Conservation (phyloP, 1,140 invertebrate genomes). For the Bilobella aurantiaca region DNA sequence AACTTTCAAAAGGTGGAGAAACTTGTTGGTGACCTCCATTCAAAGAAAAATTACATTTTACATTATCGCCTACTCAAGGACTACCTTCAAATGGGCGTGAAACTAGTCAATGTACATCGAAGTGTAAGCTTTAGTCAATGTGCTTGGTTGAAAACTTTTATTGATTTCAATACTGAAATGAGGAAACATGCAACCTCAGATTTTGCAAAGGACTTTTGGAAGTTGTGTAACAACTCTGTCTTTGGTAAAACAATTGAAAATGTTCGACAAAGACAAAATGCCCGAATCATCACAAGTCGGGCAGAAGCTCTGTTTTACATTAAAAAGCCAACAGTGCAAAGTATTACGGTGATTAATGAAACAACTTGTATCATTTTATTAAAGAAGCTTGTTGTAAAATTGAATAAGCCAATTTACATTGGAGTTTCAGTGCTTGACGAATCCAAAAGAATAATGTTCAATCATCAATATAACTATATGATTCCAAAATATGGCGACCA, state of each 20-base stretch:
- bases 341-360: conserved; percentile 38
- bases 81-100: conserved; percentile 15
- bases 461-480: conserved; percentile 22
- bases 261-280: conserved; percentile 1
- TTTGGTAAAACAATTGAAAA: conserved; percentile 41
- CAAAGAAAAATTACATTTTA: conserved; percentile 19
- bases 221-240: conserved; percentile 42
- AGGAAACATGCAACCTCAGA: conserved; percentile 39
- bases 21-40: conserved; percentile 9
- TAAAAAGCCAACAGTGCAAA: conserved; percentile 39
- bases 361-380: conserved; percentile 39
- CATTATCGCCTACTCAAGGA: conserved; percentile 12
- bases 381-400: conserved; percentile 35
- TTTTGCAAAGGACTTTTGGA: conserved; percentile 44
- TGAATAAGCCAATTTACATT: conserved; percentile 42
- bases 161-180: conserved; percentile 22
- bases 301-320: background rate
- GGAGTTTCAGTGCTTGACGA: conserved; percentile 41
- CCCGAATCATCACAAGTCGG: background rate
- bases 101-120: conserved; percentile 14
- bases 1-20: background rate
- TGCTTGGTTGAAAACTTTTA: conserved; percentile 14
- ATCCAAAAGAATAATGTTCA: conserved; percentile 39
- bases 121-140: conserved; percentile 15
- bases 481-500: conserved; percentile 29